Evolutionary conservation across 2,797 vertebrate genomes (phyloP).

Genomic region (Helarctos malayanus): DNA sequence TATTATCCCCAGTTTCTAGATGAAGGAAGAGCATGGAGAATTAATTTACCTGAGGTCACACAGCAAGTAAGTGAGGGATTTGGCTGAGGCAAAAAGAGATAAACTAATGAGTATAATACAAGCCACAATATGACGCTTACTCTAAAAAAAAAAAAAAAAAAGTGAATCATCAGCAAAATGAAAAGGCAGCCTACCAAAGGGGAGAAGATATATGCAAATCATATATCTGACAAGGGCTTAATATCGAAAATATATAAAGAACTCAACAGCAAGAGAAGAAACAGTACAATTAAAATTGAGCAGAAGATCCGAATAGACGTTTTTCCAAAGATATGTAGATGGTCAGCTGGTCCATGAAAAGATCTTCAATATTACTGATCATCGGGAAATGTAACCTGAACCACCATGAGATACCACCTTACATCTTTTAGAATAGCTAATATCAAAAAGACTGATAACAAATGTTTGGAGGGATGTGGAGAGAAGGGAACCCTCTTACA

Average conservation of each 20-base stretch:
- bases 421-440: not conserved
- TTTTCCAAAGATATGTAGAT: not conserved
- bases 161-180: not conserved
- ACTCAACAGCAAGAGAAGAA: not conserved
- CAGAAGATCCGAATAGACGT: too few relatives aligned
- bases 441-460: not conserved
- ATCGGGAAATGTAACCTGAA: not conserved
- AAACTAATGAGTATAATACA: not conserved
- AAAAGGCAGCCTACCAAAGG: not conserved
- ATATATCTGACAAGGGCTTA: not conserved
- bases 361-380: not conserved
- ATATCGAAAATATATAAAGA: not conserved
- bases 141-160: not conserved
- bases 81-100: not conserved
- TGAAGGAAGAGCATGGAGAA: not conserved
- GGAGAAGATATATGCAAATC: not conserved
- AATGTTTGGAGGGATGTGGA: not conserved
- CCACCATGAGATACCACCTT: not conserved
- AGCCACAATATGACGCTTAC: not conserved
- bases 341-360: not conserved
- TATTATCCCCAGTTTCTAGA: not conserved
- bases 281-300: not conserved
- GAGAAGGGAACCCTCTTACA: not conserved
- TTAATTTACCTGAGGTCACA: not conserved
- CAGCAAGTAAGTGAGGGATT: not conserved